Base-by-base conservation (phyloP, 2,797 vertebrate species). In the Arnoldichthys spilopterus region DNA sequence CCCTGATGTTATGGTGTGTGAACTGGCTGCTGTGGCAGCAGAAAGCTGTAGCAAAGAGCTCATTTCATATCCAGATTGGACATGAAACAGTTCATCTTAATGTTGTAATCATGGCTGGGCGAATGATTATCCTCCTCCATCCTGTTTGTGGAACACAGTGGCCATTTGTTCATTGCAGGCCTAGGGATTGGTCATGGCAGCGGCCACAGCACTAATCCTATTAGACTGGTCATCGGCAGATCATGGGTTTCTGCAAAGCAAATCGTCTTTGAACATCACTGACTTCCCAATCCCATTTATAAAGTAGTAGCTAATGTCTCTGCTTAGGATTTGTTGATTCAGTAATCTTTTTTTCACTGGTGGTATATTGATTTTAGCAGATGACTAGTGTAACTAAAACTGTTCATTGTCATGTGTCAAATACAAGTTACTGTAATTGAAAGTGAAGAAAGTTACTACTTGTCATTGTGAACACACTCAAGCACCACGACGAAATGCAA, bases 131-230 rank as follows among this genome's bases (percentile, higher is more conserved):
- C 84, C 79, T 26, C 22, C 62, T 56, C 84, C 73, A 89, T 92
- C 89, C 91, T 91, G 90, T 89, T 91, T 86, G 81, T 84, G 83
- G 32, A 80, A 80, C 67, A 53, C 76, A 16, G 75, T 85, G 78
- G 76, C 75, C 73, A 67, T 80, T 85, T 81, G 83, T 82, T 67
- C 12, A 22, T 83, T 76, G 54, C 51, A 59, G 79, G 64, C 74
- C 75, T 79, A 53, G 53, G 76, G 53, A 84, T 81, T 76, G 74
- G 86, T 82, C 76, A 82, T 77, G 69, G 86, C 85, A 83, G 80
- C 80, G 84, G 84, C 84, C 40, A 53, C 76, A 72, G 78, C 62
- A 66, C 62, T 89, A 89, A 91, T 92, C 77, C 40, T 86, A 91
- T 94, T 92, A 91, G 68, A 51, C n/a, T 15, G 20, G 64, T 49